These are phyloP conservation scores for Crenuchus spilurus DNA, from an alignment of 2,797 vertebrate species.

Conservation along the genomic window DNA sequence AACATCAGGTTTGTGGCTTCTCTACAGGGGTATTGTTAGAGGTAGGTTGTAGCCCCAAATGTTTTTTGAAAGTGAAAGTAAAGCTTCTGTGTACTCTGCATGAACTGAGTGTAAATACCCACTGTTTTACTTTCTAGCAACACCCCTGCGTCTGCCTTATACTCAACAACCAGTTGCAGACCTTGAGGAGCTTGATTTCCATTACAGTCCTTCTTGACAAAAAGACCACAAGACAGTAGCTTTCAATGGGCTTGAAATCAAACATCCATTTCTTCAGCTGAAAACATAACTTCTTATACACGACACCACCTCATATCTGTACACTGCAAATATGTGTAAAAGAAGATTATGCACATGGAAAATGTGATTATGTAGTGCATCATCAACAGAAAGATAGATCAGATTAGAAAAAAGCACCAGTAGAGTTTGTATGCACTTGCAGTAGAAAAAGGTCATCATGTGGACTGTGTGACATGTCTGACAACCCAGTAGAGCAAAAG, in stretches of 20 bases:
- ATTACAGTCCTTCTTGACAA: neutral
- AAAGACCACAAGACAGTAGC: neutral
- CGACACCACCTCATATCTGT: conserved; percentile 24
- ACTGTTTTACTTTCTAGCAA: no score
- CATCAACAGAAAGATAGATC: conserved; percentile 7
- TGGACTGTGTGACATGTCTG: neutral
- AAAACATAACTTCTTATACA: conserved; percentile 18
- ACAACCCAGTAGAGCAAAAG: neutral
- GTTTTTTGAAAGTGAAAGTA: no score
- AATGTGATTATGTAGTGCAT: conserved; percentile 8
- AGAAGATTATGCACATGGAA: neutral
- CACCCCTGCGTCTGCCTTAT: neutral
- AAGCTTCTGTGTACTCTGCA: no score
- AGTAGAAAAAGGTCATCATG: conserved; percentile 22
- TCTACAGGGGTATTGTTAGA: no score
- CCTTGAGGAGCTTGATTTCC: neutral
- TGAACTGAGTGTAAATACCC: no score
- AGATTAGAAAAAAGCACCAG: conserved; percentile 20
- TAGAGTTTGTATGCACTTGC: conserved; percentile 25
- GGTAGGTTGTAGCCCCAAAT: no score
- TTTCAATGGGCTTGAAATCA: neutral
- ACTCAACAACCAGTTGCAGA: neutral
- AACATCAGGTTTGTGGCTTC: no score
- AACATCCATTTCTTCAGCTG: neutral
- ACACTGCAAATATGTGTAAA: conserved; percentile 9